Conservation (phyloP, 2,888 invertebrate species). For the Pseudanteris insignis region DNA sequence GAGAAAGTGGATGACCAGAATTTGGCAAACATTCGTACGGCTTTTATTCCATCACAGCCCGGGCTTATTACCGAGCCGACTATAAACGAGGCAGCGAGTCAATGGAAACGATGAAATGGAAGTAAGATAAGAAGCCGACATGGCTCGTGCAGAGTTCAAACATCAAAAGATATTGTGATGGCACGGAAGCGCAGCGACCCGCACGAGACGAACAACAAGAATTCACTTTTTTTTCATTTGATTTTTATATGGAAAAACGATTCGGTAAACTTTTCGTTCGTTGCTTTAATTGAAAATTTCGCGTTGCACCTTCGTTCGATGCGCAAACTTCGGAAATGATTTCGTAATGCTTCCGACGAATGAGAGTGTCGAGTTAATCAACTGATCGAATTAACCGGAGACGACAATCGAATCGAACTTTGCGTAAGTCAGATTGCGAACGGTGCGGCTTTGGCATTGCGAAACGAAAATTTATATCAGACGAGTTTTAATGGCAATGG, state of each 20-base stretch:
- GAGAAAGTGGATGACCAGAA: too few relatives aligned
- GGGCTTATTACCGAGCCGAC: conserved; percentile 5
- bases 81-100: conserved; percentile 1
- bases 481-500: neutral
- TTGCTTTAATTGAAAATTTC: conserved; percentile 14
- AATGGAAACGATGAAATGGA: conserved; percentile 34
- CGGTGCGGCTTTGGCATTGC: conserved; percentile 2
- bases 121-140: conserved; percentile 27
- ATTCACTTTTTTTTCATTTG: too few relatives aligned
- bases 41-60: neutral
- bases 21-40: too few relatives aligned
- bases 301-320: neutral
- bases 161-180: conserved; percentile 32
- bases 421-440: conserved; percentile 8
- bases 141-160: conserved; percentile 19
- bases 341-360: conserved; percentile 1
- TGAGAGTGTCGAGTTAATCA: conserved; percentile 5
- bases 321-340: neutral
- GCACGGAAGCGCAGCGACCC: conserved; percentile 4
- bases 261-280: too few relatives aligned
- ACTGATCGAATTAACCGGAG: conserved; percentile 13
- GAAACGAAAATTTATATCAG: conserved; percentile 3
- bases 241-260: too few relatives aligned
- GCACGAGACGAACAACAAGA: too few relatives aligned
- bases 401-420: conserved; percentile 17